Evolutionary conservation across 2,113 vertebrate species (phyloP).

Genomic region (Apeltes quadracus): DNA sequence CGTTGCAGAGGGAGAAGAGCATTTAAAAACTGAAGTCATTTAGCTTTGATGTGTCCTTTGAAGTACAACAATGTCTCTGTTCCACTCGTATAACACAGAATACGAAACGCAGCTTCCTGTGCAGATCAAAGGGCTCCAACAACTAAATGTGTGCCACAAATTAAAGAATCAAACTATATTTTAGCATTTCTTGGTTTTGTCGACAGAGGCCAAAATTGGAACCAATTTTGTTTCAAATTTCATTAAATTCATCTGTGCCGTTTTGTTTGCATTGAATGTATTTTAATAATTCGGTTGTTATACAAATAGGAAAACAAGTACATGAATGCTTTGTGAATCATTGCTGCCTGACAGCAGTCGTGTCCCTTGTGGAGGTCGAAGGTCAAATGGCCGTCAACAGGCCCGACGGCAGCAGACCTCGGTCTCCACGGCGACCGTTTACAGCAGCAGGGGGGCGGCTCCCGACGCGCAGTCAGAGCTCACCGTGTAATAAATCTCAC

Average conservation of each 20-base stretch:
- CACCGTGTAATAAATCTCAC: constrained; percentile 62
- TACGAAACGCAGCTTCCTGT: neutral
- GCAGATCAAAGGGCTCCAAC: neutral
- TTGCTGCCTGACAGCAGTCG: constrained; percentile 13
- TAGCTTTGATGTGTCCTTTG: constrained; percentile 24
- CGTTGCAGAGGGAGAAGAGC: neutral
- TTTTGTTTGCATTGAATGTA: neutral
- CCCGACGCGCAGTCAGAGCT: constrained; percentile 41
- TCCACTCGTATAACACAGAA: neutral
- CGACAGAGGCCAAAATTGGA: too few relatives aligned
- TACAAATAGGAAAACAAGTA: too few relatives aligned
- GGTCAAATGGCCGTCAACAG: constrained; percentile 56
- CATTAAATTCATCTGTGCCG: neutral
- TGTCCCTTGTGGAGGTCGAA: constrained; percentile 40
- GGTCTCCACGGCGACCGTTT: constrained; percentile 50
- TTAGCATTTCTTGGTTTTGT: neutral
- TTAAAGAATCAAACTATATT: neutral
- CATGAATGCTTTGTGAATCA: neutral
- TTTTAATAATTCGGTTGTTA: neutral
- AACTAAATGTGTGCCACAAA: neutral
- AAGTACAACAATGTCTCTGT: neutral
- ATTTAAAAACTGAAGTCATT: too few relatives aligned
- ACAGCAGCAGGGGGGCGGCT: constrained; percentile 77
- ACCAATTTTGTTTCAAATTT: too few relatives aligned
- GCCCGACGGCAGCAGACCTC: constrained; percentile 40